phyloP scores from a whole-genome alignment of 2,888 invertebrate species.

The Lysandra bellargus region DNA sequence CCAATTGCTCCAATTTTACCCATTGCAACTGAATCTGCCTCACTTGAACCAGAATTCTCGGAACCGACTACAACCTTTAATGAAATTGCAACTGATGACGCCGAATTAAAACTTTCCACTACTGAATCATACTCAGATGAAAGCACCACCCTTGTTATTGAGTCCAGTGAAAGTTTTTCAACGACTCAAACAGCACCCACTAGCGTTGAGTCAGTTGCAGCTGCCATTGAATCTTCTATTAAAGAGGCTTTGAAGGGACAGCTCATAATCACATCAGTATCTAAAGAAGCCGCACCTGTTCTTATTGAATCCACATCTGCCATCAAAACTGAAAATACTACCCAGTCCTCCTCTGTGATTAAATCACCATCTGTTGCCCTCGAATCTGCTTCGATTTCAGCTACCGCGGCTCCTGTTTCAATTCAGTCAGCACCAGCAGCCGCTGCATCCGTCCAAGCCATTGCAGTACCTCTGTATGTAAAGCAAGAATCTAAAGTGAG shows the following conservation, averaged over 20 bases:
- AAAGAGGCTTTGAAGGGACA: not conserved
- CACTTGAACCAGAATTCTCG: slow-evolving; percentile 43
- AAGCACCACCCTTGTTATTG: not conserved
- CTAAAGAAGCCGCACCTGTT: slow-evolving; percentile 51
- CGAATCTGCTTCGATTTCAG: not conserved
- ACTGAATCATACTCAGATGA: not conserved
- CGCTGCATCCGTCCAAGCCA: not conserved
- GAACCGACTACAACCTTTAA: slow-evolving; percentile 45
- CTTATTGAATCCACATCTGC: slow-evolving; percentile 35
- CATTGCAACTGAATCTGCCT: slow-evolving; percentile 38
- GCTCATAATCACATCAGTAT: slow-evolving; percentile 39
- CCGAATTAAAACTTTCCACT: not conserved
- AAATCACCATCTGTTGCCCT: not conserved
- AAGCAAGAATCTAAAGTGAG: slow-evolving; percentile 3
- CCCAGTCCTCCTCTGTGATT: slow-evolving; percentile 10
- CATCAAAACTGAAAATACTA: not conserved
- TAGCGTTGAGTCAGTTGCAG: slow-evolving; percentile 65
- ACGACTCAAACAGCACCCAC: slow-evolving; percentile 49
- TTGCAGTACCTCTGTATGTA: not conserved
- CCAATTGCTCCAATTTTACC: slow-evolving; percentile 43
- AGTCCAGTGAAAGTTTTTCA: not conserved
- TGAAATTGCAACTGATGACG: slow-evolving; percentile 38
- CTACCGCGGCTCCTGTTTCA: not conserved
- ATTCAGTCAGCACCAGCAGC: slow-evolving; percentile 3
- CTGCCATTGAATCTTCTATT: slow-evolving; percentile 45